Evolutionary conservation across 2,113 vertebrate genomes (phyloP).

Genomic region (Nanorana parkeri): DNA sequence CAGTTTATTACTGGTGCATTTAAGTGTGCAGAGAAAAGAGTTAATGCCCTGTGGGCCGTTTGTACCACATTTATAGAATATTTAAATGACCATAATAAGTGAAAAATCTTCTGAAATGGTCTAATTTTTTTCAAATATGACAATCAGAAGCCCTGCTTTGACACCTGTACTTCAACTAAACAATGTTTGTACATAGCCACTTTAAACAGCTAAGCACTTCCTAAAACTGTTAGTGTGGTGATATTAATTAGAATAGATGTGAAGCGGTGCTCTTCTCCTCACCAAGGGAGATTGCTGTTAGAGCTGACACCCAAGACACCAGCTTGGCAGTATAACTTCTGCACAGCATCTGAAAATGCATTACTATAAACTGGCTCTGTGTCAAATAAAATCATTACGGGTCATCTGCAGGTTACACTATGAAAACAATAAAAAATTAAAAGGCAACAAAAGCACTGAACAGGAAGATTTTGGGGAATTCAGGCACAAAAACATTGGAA

Average conservation of each 20-base stretch:
- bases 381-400: conserved; percentile 71
- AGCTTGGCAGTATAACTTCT: conserved; percentile 55
- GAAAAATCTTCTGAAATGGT: no score
- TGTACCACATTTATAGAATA: no score
- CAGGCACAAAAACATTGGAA: conserved; percentile 9
- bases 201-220: conserved; percentile 4
- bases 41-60: no score
- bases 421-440: conserved; percentile 77
- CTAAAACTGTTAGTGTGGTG: conserved; percentile 6
- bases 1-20: no score
- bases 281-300: conserved; percentile 32
- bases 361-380: conserved; percentile 62
- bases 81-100: no score
- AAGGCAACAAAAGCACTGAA: conserved; percentile 65
- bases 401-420: conserved; percentile 77
- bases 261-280: conserved; percentile 56
- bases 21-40: no score
- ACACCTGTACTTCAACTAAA: no score
- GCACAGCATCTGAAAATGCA: conserved; percentile 70
- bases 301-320: conserved; percentile 2
- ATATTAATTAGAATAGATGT: conserved; percentile 59
- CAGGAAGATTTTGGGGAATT: conserved; percentile 57
- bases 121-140: no score
- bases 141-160: no score
- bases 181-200: not conserved